Evolutionary conservation across 2,113 vertebrate species (phyloP).

Genomic region (Vimba vimba): DNA sequence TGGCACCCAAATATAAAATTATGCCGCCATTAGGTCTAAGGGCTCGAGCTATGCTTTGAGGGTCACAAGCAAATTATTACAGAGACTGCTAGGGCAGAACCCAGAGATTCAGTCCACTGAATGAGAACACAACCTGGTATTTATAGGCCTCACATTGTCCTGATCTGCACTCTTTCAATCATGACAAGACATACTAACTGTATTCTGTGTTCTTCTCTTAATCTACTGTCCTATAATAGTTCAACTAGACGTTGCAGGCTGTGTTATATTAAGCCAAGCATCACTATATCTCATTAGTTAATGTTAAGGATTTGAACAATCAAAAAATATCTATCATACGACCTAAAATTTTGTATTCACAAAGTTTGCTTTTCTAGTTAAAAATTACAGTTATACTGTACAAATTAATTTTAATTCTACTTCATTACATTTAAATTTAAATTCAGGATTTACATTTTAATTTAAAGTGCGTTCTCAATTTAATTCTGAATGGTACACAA

Average conservation of each 20-base stretch:
- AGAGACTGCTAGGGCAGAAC: constrained; percentile 36
- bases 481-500: background rate
- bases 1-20: constrained; percentile 34
- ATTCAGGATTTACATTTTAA: background rate
- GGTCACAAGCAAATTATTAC: constrained; percentile 17
- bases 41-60: background rate
- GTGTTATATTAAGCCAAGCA: background rate
- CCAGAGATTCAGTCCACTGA: constrained; percentile 15
- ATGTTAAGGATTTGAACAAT: background rate
- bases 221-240: constrained; percentile 14
- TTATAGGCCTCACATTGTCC: background rate
- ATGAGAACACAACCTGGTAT: constrained; percentile 37
- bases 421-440: background rate
- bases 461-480: background rate
- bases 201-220: constrained; percentile 27
- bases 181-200: constrained; percentile 29
- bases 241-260: constrained; percentile 22
- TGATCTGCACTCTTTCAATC: constrained; percentile 30
- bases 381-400: background rate
- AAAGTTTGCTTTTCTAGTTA: background rate
- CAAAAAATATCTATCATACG: too few species aligned
- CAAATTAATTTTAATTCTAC: background rate
- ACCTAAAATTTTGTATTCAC: background rate
- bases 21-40: constrained; percentile 22
- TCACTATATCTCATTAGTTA: background rate